These are phyloP conservation scores for Equus przewalskii DNA, from an alignment of 2,113 vertebrate species.

Conservation along the genomic window DNA sequence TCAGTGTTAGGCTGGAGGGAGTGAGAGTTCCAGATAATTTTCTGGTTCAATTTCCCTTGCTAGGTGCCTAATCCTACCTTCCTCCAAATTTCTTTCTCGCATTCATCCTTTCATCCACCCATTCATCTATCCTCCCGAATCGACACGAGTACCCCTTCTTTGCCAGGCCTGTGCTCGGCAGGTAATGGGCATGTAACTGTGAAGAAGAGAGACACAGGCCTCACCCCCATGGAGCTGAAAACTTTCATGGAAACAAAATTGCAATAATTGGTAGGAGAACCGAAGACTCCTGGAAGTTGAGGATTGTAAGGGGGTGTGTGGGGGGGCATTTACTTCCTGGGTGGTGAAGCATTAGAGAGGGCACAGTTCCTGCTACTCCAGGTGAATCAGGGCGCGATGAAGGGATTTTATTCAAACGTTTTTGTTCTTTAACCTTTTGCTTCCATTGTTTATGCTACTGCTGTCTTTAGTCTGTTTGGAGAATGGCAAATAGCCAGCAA, in stretches of 20 bases:
- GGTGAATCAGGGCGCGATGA: background rate
- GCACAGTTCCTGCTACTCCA: background rate
- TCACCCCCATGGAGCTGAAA: background rate
- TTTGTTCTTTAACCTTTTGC: conserved; percentile 67
- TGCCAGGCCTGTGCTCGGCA: background rate
- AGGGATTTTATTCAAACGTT: conserved; percentile 15
- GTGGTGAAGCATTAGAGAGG: background rate
- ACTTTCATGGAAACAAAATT: background rate
- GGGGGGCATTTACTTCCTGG: background rate
- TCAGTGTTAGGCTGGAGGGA: background rate
- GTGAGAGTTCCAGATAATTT: background rate
- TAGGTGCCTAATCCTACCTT: background rate
- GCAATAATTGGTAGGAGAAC: background rate
- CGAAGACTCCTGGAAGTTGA: background rate
- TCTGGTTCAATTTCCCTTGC: conserved; percentile 14
- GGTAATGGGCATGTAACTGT: background rate
- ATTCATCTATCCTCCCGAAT: too few species aligned
- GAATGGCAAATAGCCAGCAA: conserved; percentile 7
- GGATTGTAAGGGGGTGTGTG: background rate
- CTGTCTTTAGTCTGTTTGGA: background rate
- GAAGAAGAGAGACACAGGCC: background rate
- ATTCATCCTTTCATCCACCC: too few species aligned
- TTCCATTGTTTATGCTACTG: conserved; percentile 41
- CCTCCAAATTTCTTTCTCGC: background rate
- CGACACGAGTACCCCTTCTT: background rate